These are phyloP conservation scores for Nomada ruficornis DNA, from an alignment of 2,888 invertebrate species.

Conservation along the genomic window DNA sequence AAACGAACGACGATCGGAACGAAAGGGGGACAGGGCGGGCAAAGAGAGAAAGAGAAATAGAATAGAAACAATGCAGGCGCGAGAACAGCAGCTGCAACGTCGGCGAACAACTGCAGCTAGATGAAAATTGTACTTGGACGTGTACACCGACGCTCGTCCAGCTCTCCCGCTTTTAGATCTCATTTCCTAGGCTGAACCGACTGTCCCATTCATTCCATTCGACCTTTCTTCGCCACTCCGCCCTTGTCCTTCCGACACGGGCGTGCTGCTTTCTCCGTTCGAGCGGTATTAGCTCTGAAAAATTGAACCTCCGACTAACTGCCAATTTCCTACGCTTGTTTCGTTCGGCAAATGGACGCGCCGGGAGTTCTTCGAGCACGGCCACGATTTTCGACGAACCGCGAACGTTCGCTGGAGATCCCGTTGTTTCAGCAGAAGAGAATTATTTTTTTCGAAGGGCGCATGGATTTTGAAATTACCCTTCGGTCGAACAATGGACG, in stretches of 20 bases:
- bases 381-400: neutral
- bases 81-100: slow-evolving; percentile 49
- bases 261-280: slow-evolving; percentile 16
- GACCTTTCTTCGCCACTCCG: slow-evolving; percentile 28
- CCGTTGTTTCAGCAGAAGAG: neutral
- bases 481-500: neutral
- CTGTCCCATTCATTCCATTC: slow-evolving; percentile 48
- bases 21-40: neutral
- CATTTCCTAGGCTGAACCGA: slow-evolving; percentile 70
- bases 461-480: neutral
- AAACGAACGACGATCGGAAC: neutral
- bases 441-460: slow-evolving; percentile 5
- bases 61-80: slow-evolving; percentile 41
- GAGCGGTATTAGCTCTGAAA: slow-evolving; percentile 71
- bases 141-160: slow-evolving; percentile 57
- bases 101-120: slow-evolving; percentile 46
- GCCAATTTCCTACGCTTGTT: slow-evolving; percentile 73
- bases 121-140: slow-evolving; percentile 75
- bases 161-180: slow-evolving; percentile 71
- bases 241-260: slow-evolving; percentile 19
- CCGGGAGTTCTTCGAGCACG: neutral
- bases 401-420: neutral
- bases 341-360: slow-evolving; percentile 53
- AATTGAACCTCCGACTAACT: slow-evolving; percentile 74
- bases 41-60: neutral